A percentile compares a stretch with the other conserved stretches of the same genome.
Evolutionary conservation across 2,888 invertebrate genomes (phyloP).

Genomic region (Amblyteles armatorius): DNA sequence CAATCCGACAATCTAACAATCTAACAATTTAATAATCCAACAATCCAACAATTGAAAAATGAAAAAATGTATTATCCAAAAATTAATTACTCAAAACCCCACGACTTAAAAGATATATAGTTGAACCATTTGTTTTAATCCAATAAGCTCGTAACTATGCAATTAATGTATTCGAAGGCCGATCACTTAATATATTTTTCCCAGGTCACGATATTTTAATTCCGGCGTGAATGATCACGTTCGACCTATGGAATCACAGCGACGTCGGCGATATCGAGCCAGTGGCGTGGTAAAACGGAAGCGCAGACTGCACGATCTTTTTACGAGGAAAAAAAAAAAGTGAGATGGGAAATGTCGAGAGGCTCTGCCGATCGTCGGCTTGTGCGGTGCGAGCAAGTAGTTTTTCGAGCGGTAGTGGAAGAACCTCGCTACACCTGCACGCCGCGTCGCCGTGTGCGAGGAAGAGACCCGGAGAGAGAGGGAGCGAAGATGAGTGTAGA

Average conservation of each 20-base stretch:
- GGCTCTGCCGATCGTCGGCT: conserved; percentile 18
- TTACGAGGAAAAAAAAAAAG: conserved; percentile 8
- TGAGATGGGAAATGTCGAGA: conserved; percentile 15
- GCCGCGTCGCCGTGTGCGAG: not conserved
- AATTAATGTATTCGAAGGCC: too few relatives aligned
- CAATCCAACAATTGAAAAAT: too few relatives aligned
- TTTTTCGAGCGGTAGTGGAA: conserved; percentile 10
- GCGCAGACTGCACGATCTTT: conserved; percentile 20
- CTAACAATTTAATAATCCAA: too few relatives aligned
- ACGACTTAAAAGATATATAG: too few relatives aligned
- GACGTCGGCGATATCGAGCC: not conserved
- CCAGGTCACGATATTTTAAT: too few relatives aligned
- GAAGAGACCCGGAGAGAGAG: conserved; percentile 18
- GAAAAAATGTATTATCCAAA: too few relatives aligned
- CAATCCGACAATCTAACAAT: too few relatives aligned
- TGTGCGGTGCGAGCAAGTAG: conserved; percentile 12
- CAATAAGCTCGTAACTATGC: too few relatives aligned
- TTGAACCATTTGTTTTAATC: too few relatives aligned
- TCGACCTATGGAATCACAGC: not conserved
- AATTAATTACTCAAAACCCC: too few relatives aligned
- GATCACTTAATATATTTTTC: too few relatives aligned
- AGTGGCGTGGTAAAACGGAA: conserved; percentile 5
- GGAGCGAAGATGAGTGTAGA: conserved; percentile 14
- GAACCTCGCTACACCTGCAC: conserved; percentile 28
- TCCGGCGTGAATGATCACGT: not conserved